Evolutionary conservation across 2,888 invertebrate species (phyloP).

Genomic region (Cryptocheilus praepositus): DNA sequence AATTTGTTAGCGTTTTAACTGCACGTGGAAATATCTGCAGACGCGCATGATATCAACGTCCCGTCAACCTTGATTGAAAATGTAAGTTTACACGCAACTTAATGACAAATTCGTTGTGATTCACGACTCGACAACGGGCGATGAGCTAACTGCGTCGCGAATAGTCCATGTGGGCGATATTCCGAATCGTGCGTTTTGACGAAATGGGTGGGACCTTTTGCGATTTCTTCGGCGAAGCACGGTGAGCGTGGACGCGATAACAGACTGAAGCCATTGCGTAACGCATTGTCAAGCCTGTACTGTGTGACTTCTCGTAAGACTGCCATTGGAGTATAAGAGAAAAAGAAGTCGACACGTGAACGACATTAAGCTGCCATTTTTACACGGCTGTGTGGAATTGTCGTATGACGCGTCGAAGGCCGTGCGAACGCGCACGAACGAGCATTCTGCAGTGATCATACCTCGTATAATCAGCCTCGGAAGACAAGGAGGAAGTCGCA

Average conservation of each 20-base stretch:
- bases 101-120: too few species aligned
- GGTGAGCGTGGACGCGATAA: background rate
- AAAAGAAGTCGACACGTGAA: background rate
- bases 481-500: background rate
- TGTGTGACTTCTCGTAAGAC: slow-evolving; percentile 4
- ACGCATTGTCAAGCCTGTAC: slow-evolving; percentile 5
- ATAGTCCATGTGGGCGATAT: too few species aligned
- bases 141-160: too few species aligned
- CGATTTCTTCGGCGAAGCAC: slow-evolving; percentile 45
- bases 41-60: too few species aligned
- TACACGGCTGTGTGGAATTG: slow-evolving; percentile 10
- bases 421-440: slow-evolving; percentile 1
- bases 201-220: slow-evolving; percentile 46
- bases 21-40: too few species aligned
- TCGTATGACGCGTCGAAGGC: slow-evolving; percentile 7
- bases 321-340: background rate
- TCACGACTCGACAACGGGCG: too few species aligned
- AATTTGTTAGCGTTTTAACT: too few species aligned
- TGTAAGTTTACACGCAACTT: too few species aligned
- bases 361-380: slow-evolving; percentile 20
- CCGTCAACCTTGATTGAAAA: too few species aligned
- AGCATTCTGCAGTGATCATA: background rate
- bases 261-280: slow-evolving; percentile 1
- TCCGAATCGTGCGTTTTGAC: slow-evolving; percentile 21
- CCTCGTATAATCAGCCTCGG: background rate